phyloP scores from a whole-genome alignment of 2,888 invertebrate species.

The Acanthosepion pharaonis region DNA sequence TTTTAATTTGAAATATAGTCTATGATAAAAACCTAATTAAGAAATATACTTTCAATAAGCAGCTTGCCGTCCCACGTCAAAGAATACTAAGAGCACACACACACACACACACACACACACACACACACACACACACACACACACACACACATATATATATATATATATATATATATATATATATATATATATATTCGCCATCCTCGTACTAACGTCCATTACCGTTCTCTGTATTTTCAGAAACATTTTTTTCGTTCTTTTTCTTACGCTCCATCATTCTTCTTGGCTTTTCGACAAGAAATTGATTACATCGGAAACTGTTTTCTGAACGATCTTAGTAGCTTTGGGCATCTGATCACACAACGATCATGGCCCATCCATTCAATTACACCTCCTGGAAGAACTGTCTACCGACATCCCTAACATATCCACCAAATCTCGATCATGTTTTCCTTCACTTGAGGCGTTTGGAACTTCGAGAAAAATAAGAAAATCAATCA shows the following conservation, averaged over 20 bases:
- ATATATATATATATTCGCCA: not conserved
- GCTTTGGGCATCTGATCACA: not conserved
- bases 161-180: too few species aligned
- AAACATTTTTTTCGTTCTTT: not conserved
- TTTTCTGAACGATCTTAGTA: not conserved
- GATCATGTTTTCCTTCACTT: not conserved
- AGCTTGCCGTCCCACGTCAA: too few species aligned
- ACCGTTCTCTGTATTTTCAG: not conserved
- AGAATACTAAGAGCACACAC: too few species aligned
- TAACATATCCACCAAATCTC: not conserved
- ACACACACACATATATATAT: not conserved
- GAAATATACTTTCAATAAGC: too few species aligned
- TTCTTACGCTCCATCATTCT: not conserved
- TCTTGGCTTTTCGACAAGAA: not conserved
- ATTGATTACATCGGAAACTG: constrained; percentile 33
- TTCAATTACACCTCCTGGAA: not conserved
- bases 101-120: too few species aligned
- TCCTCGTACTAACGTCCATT: not conserved
- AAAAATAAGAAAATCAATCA: constrained; percentile 20
- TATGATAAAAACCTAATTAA: too few species aligned
- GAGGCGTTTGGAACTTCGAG: not conserved
- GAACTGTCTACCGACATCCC: not conserved
- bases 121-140: not conserved
- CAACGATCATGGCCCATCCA: not conserved
- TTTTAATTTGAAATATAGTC: too few species aligned